phyloP scores from a whole-genome alignment of 1,140 invertebrate species.

The Drosophila mauritiana region DNA sequence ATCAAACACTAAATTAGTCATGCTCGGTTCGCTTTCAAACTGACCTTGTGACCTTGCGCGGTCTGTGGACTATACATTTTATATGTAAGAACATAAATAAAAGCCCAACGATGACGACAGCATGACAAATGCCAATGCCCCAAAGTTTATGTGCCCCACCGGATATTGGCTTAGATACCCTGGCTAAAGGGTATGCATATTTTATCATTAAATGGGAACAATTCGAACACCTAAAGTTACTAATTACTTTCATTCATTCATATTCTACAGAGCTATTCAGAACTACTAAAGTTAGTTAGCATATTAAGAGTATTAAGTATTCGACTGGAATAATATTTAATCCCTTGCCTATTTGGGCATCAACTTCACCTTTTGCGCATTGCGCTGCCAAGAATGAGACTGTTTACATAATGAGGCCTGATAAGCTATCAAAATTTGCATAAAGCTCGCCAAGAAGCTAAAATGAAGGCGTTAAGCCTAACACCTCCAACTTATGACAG shows the following conservation, averaged over 20 bases:
- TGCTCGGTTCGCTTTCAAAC: constrained; percentile 47
- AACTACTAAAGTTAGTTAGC: too few species aligned
- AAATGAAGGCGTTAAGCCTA: constrained; percentile 50
- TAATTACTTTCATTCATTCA: too few species aligned
- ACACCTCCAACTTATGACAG: constrained; percentile 53
- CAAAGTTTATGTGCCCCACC: constrained; percentile 61
- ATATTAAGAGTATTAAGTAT: neutral
- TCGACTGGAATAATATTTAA: neutral
- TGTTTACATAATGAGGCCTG: constrained; percentile 51
- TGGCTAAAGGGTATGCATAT: neutral
- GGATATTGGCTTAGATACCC: constrained; percentile 3
- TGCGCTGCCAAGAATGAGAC: constrained; percentile 7
- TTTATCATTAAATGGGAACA: too few species aligned
- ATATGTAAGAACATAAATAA: constrained; percentile 19
- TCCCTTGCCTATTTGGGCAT: constrained; percentile 33
- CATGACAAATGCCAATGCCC: constrained; percentile 35
- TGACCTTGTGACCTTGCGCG: constrained; percentile 62
- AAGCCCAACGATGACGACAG: constrained; percentile 53
- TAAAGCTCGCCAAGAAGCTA: constrained; percentile 45
- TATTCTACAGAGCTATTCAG: too few species aligned
- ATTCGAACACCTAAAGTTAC: neutral
- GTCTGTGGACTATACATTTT: constrained; percentile 54
- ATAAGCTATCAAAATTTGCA: constrained; percentile 68
- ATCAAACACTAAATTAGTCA: constrained; percentile 51
- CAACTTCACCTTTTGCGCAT: constrained; percentile 51